phyloP scores from a whole-genome alignment of 2,797 vertebrate genomes.

The Alosa sapidissima region DNA sequence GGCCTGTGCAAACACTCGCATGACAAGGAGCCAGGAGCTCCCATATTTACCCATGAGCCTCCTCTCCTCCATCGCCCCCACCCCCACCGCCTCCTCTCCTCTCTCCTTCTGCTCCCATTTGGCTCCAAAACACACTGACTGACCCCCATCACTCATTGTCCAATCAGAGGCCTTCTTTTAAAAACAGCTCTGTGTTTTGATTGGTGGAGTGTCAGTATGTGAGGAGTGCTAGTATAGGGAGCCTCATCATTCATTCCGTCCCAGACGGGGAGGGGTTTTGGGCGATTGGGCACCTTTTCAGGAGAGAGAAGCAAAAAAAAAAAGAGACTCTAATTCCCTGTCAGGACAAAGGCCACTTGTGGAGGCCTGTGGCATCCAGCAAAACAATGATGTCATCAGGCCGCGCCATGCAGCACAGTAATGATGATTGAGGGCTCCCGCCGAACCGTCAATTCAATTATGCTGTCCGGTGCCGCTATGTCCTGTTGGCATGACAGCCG shows the following conservation, averaged over 20 bases:
- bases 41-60: slow-evolving; percentile 57
- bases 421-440: not conserved
- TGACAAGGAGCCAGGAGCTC: slow-evolving; percentile 66
- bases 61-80: not conserved
- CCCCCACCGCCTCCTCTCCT: not conserved
- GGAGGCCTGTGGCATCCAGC: not conserved
- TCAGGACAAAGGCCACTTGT: not conserved
- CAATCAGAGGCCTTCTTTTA: not conserved
- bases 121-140: not conserved
- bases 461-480: not conserved
- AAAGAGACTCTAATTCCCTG: not conserved
- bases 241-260: not conserved
- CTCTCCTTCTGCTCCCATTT: not conserved
- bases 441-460: slow-evolving; percentile 4
- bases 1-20: slow-evolving; percentile 61
- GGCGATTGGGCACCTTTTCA: not conserved
- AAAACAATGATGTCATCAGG: slow-evolving; percentile 13
- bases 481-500: slow-evolving; percentile 11
- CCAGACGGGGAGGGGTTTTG: not conserved
- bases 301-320: not conserved
- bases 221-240: not conserved
- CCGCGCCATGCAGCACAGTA: not conserved
- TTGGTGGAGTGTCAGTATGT: not conserved
- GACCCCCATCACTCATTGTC: slow-evolving; percentile 16
- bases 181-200: slow-evolving; percentile 8